These are phyloP conservation scores for Leucopsar rothschildi DNA, from an alignment of 2,113 vertebrate genomes.

Conservation along the genomic window DNA sequence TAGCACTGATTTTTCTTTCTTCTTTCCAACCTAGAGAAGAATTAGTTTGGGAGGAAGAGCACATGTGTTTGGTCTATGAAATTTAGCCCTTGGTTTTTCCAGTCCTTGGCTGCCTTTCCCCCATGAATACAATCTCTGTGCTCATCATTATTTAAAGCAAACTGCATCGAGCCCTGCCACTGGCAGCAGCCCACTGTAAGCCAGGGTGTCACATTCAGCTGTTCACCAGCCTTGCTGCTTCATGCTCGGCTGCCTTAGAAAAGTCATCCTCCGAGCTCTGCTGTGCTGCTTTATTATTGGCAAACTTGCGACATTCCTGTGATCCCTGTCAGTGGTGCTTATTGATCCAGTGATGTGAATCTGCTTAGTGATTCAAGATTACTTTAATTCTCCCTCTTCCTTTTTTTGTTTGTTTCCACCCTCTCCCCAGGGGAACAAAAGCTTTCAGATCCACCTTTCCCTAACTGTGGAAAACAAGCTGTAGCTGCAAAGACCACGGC, in stretches of 20 bases:
- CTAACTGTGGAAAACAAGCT: conserved; percentile 14
- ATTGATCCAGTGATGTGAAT: conserved; percentile 69
- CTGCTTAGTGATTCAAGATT: conserved; percentile 72
- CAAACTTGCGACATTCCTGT: conserved; percentile 68
- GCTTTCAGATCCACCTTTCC: conserved; percentile 53
- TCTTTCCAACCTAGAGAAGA: conserved; percentile 69
- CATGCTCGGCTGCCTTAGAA: conserved; percentile 64
- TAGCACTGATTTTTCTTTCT: conserved; percentile 79
- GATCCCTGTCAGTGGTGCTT: conserved; percentile 73
- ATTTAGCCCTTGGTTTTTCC: conserved; percentile 67
- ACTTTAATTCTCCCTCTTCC: conserved; percentile 67
- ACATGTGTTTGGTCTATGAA: conserved; percentile 58
- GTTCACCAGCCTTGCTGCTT: conserved; percentile 48
- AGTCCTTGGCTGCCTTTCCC: conserved; percentile 38
- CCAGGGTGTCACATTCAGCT: conserved; percentile 57
- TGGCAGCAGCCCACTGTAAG: background rate
- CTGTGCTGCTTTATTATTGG: conserved; percentile 68
- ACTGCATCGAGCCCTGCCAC: background rate
- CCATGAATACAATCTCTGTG: background rate
- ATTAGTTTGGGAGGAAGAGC: conserved; percentile 63
- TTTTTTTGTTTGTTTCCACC: conserved; percentile 64
- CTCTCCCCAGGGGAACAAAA: conserved; percentile 47
- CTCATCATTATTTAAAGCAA: conserved; percentile 54
- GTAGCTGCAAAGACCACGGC: background rate
- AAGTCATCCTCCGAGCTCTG: conserved; percentile 53